Conservation (phyloP, 2,113 vertebrate genomes). For the Mirza zaza region DNA sequence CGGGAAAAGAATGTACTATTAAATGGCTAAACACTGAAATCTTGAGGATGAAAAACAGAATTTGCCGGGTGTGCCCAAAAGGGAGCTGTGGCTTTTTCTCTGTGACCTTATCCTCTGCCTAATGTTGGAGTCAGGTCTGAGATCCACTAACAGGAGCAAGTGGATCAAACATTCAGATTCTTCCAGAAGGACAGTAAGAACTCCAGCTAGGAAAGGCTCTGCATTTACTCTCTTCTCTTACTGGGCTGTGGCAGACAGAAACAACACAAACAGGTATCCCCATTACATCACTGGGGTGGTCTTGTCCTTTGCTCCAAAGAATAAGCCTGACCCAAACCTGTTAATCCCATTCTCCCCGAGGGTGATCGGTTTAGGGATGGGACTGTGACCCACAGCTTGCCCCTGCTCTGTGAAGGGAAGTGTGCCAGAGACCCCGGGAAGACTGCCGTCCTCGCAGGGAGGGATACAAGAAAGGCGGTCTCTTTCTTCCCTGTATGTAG, state of each 20-base stretch:
- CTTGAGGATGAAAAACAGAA: neutral
- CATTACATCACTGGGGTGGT: neutral
- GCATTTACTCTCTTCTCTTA: constrained; percentile 68
- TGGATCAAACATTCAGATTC: constrained; percentile 65
- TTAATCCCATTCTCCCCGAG: neutral
- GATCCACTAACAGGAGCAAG: neutral
- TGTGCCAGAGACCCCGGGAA: neutral
- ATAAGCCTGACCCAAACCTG: neutral
- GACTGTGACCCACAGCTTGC: rapidly evolving
- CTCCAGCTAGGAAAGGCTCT: constrained; percentile 56
- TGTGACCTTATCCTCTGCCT: neutral
- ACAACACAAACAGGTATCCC: neutral
- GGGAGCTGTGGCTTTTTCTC: constrained; percentile 24
- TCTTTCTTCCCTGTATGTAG: neutral
- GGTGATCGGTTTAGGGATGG: neutral
- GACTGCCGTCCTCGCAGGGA: neutral
- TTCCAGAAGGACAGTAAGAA: constrained; percentile 30
- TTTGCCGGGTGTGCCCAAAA: neutral
- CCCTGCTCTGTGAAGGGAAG: neutral
- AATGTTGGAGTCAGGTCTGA: constrained; percentile 45
- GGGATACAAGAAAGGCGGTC: no score
- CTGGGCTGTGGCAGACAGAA: constrained; percentile 66
- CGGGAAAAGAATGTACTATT: neutral
- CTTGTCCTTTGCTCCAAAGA: neutral
- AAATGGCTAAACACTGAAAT: neutral